Conservation (phyloP, 2,797 vertebrate species). For the Prunella strophiata region DNA sequence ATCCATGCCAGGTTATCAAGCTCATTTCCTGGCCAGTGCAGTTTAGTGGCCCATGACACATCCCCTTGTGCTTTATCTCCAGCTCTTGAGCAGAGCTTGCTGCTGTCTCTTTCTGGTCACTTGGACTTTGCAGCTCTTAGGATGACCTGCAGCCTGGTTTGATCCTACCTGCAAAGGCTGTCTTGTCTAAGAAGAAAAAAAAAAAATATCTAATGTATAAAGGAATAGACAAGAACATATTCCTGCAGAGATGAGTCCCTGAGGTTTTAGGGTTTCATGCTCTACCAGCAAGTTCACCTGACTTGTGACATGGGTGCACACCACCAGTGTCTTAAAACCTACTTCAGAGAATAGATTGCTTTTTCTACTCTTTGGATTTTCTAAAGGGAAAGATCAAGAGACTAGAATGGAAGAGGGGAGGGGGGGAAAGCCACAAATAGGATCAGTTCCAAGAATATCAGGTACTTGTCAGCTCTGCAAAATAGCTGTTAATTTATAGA, state of each 20-base stretch:
- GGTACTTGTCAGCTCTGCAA: slow-evolving; percentile 62
- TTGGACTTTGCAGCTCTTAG: not conserved
- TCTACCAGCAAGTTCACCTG: not conserved
- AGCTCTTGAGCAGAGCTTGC: not conserved
- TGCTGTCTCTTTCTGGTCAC: not conserved
- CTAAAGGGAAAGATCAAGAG: slow-evolving; percentile 54
- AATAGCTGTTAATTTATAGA: slow-evolving; percentile 74
- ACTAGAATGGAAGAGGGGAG: not conserved
- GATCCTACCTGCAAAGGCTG: not conserved
- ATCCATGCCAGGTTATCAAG: not conserved
- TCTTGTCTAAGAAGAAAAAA: not conserved
- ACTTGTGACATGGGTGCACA: not conserved
- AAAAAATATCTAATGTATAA: not conserved
- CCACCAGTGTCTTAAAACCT: not conserved
- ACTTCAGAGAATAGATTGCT: not conserved
- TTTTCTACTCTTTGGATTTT: slow-evolving; percentile 31
- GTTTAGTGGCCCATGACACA: not conserved
- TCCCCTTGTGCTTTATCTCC: not conserved
- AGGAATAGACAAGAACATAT: not conserved
- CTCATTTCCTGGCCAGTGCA: not conserved
- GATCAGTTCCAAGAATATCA: slow-evolving; percentile 66
- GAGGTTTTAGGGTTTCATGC: not conserved
- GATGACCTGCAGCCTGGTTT: not conserved
- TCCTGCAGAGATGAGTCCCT: not conserved
- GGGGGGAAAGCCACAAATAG: slow-evolving; percentile 31